phyloP scores from a whole-genome alignment of 2,113 vertebrate species.

The Cariama cristata region DNA sequence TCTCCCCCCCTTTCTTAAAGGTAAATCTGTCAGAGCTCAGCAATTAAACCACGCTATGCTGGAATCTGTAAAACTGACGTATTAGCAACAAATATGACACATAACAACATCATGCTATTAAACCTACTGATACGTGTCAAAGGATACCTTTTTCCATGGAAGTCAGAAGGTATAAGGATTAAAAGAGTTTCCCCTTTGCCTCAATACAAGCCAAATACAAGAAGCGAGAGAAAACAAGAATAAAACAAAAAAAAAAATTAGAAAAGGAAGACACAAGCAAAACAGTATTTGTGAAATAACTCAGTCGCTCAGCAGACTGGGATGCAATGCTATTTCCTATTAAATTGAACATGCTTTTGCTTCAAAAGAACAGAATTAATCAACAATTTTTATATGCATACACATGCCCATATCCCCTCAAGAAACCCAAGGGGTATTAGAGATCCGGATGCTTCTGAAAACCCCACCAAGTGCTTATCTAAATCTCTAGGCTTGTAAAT shows the following conservation, averaged over 20 bases:
- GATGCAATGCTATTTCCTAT: not conserved
- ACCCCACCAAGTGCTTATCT: not conserved
- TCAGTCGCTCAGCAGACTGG: not conserved
- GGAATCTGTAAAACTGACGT: not conserved
- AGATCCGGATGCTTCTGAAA: constrained; percentile 2
- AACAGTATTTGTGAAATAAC: not conserved
- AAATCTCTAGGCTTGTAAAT: constrained; percentile 45
- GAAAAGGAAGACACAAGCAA: not conserved
- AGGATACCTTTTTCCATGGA: not conserved
- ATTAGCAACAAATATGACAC: not conserved
- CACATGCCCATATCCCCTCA: not conserved
- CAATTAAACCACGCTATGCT: not conserved
- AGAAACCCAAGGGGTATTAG: not conserved
- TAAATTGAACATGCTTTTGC: not conserved
- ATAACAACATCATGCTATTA: not conserved
- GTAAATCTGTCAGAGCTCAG: not conserved
- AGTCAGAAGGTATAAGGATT: not conserved
- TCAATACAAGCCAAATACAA: not conserved
- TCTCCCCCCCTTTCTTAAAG: not conserved
- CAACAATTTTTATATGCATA: not conserved
- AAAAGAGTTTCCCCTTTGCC: not conserved
- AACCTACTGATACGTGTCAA: not conserved
- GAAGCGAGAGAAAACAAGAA: not conserved
- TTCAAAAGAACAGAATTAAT: not conserved
- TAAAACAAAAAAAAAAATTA: not conserved